phyloP scores from a whole-genome alignment of 2,797 vertebrate species.

The Percopsis omiscomaycus region DNA sequence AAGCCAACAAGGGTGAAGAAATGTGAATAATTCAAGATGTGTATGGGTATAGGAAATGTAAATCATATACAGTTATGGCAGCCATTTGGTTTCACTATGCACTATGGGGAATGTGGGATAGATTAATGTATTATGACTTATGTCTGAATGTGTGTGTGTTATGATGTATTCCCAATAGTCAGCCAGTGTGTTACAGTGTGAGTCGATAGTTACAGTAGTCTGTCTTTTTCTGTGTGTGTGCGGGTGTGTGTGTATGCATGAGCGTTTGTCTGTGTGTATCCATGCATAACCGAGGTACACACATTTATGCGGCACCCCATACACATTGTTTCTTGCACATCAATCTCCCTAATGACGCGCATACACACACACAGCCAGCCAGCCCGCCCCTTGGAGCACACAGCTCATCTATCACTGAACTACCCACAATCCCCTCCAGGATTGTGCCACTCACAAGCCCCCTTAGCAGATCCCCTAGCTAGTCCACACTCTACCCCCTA shows the following conservation, averaged over 20 bases:
- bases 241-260: slow-evolving; percentile 13
- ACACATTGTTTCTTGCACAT: slow-evolving; percentile 27
- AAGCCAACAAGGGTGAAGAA: slow-evolving; percentile 1
- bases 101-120: neutral
- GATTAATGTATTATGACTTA: neutral
- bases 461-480: too few relatives aligned
- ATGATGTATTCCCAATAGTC: too few relatives aligned
- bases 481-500: too few relatives aligned
- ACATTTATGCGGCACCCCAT: neutral
- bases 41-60: neutral
- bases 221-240: neutral
- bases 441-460: slow-evolving; percentile 4
- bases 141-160: slow-evolving; percentile 3
- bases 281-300: slow-evolving; percentile 24
- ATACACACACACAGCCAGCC: slow-evolving; percentile 29
- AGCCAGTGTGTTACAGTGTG: too few relatives aligned
- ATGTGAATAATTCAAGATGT: slow-evolving; percentile 2
- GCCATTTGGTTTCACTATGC: too few relatives aligned
- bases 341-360: slow-evolving; percentile 26
- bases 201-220: too few relatives aligned
- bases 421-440: slow-evolving; percentile 18
- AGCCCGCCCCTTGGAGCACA: slow-evolving; percentile 17
- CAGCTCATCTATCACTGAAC: slow-evolving; percentile 47
- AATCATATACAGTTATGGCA: neutral
- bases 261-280: neutral